These are phyloP conservation scores for Sorex araneus DNA, from an alignment of 2,113 vertebrate species.

Conservation along the genomic window DNA sequence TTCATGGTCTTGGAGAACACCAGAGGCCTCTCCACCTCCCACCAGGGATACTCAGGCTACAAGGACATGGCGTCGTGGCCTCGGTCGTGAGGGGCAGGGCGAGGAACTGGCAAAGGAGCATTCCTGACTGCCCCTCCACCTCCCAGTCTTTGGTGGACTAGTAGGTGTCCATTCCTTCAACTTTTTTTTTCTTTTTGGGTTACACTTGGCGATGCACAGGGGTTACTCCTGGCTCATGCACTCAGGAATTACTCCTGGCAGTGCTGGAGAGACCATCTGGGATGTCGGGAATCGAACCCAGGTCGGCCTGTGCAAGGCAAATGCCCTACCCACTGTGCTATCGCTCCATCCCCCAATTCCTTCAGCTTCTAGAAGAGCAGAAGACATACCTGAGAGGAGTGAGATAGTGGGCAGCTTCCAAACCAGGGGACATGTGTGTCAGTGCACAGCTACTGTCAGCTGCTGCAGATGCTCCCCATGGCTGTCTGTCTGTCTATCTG, in stretches of 20 bases:
- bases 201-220: too few relatives aligned
- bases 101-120: neutral
- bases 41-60: neutral
- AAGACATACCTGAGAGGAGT: neutral
- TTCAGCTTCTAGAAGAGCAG: slow-evolving; percentile 14
- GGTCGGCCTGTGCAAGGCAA: too few relatives aligned
- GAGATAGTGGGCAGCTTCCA: neutral
- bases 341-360: too few relatives aligned
- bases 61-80: neutral
- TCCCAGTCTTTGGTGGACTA: neutral
- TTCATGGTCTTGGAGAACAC: too few relatives aligned
- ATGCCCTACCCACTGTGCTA: too few relatives aligned
- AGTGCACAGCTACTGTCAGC: neutral
- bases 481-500: too few relatives aligned
- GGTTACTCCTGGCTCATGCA: too few relatives aligned
- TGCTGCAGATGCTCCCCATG: neutral
- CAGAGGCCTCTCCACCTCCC: neutral
- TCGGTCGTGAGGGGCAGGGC: neutral
- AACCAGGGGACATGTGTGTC: neutral
- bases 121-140: neutral
- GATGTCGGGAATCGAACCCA: too few relatives aligned
- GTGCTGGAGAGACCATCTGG: too few relatives aligned
- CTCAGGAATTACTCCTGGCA: too few relatives aligned
- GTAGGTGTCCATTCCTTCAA: neutral
- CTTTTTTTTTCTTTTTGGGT: too few relatives aligned